These are phyloP conservation scores for Pyrgus malvae DNA, from an alignment of 2,888 invertebrate species.

Conservation along the genomic window DNA sequence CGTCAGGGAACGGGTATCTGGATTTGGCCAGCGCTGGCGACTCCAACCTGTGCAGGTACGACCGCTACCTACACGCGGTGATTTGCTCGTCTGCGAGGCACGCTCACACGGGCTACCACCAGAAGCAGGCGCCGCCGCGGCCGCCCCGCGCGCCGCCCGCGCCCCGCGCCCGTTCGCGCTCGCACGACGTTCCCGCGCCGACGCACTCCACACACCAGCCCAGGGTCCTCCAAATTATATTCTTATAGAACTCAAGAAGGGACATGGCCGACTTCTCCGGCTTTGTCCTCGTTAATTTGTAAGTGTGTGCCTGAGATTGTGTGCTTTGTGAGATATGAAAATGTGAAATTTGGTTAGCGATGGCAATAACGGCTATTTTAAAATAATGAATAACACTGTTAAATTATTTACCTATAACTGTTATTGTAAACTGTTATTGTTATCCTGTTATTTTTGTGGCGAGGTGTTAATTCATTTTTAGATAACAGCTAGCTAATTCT, in stretches of 20 bases:
- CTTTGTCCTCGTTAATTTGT: slow-evolving; percentile 48
- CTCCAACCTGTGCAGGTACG: slow-evolving; percentile 79
- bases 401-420: no score
- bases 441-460: no score
- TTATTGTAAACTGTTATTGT: no score
- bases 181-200: slow-evolving; percentile 61
- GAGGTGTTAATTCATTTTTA: no score
- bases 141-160: slow-evolving; percentile 45
- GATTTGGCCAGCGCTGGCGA: slow-evolving; percentile 83
- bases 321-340: slow-evolving; percentile 5
- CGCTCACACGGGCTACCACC: slow-evolving; percentile 73
- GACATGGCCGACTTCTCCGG: slow-evolving; percentile 45
- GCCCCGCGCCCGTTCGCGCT: slow-evolving; percentile 55
- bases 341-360: slow-evolving; percentile 53
- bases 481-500: no score
- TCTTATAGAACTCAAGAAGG: slow-evolving; percentile 68
- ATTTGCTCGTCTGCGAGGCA: slow-evolving; percentile 80
- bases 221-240: slow-evolving; percentile 74
- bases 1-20: slow-evolving; percentile 78
- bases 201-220: slow-evolving; percentile 54
- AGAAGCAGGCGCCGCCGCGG: slow-evolving; percentile 56
- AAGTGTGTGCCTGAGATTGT: slow-evolving; percentile 30
- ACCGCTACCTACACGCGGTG: slow-evolving; percentile 84
- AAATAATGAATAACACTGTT: not conserved
- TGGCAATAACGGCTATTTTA: slow-evolving; percentile 37